phyloP scores from a whole-genome alignment of 2,113 vertebrate genomes.

The Cephalopterus ornatus region DNA sequence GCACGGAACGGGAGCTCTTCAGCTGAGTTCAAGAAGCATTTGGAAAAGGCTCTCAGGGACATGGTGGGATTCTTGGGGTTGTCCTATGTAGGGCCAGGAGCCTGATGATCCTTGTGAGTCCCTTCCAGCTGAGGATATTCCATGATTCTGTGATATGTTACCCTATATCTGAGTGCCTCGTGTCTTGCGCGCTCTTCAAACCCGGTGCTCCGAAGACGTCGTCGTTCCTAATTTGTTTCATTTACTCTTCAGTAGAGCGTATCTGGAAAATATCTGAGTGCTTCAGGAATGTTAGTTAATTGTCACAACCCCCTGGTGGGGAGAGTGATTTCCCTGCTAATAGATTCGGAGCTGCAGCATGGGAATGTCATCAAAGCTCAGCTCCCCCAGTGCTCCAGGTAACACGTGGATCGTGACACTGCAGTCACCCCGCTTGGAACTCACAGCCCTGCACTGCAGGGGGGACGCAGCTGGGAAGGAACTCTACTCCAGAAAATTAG shows the following conservation, averaged over 20 bases:
- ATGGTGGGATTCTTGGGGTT: background rate
- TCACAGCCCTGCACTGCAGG: accelerated
- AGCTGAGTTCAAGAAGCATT: background rate
- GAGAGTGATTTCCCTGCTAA: background rate
- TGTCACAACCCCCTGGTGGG: background rate
- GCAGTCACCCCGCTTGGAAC: background rate
- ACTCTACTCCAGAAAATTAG: background rate
- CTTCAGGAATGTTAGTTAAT: background rate
- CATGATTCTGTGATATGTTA: background rate
- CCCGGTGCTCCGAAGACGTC: background rate
- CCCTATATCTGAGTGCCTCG: accelerated
- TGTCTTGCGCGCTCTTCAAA: accelerated
- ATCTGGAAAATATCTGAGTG: background rate
- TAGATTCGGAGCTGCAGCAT: background rate
- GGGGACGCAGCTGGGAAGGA: background rate
- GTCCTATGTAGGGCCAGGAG: background rate
- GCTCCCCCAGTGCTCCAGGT: background rate
- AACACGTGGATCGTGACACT: accelerated
- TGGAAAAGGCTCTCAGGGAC: background rate
- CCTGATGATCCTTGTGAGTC: background rate
- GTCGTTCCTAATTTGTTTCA: background rate
- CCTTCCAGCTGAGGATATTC: background rate
- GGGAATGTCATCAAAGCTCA: background rate
- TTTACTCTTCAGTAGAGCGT: background rate
- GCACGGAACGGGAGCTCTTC: accelerated